Percentiles rank a stretch among this genome's conserved stretches.
Conservation (phyloP, 92 coral and sea anemone species). For the Heteractis magnifica region DNA sequence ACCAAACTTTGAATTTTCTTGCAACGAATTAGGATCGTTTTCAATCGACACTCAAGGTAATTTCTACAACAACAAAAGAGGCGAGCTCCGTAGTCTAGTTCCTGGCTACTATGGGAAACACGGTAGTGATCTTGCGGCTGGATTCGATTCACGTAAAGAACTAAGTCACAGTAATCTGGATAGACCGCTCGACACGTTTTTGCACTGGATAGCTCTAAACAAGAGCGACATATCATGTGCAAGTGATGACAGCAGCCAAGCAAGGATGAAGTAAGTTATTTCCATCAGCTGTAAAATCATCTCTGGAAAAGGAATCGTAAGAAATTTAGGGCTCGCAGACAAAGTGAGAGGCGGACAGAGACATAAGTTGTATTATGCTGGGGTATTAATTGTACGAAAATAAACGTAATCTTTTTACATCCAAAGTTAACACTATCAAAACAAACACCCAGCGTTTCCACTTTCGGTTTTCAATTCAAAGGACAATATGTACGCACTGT, state of each 20-base stretch:
- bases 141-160: not conserved
- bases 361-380: not conserved
- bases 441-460: not conserved
- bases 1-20: not conserved
- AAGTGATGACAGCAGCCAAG: not conserved
- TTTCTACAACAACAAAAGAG: conserved; percentile 10
- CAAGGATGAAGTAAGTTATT: not conserved
- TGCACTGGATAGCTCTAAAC: conserved; percentile 1
- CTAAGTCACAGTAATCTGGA: not conserved
- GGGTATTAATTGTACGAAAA: not conserved
- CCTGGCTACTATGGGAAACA: not conserved
- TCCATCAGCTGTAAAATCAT: not conserved
- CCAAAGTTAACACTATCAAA: not conserved
- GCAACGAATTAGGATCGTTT: conserved; percentile 7
- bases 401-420: too few species aligned
- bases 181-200: not conserved
- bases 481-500: too few species aligned
- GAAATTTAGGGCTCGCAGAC: too few species aligned
- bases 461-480: not conserved
- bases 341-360: not conserved
- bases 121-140: not conserved
- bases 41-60: conserved; percentile 15
- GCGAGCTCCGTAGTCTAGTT: conserved; percentile 14
- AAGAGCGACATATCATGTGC: not conserved
- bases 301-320: not conserved